A percentile compares a stretch with the other conserved stretches of the same genome.
phyloP scores from a whole-genome alignment of 2,113 vertebrate genomes.

The Pygoscelis adeliae region DNA sequence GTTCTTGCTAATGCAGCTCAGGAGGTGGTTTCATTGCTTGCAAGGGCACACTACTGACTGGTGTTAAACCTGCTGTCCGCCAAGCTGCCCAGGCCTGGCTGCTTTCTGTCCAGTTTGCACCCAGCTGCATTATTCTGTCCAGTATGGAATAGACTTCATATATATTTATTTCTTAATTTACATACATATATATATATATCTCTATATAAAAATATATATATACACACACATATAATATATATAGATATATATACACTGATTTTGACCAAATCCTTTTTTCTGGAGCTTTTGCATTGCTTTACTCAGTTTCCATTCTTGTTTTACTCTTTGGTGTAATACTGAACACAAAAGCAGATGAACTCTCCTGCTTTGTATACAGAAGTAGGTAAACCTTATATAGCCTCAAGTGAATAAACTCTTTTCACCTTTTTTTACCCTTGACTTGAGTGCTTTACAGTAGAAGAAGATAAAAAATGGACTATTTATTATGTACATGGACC shows the following conservation, averaged over 20 bases:
- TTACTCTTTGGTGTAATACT: not conserved
- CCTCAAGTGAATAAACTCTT: not conserved
- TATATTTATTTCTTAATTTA: not conserved
- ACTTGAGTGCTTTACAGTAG: not conserved
- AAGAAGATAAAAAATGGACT: not conserved
- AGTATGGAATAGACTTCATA: not conserved
- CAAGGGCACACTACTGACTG: not conserved
- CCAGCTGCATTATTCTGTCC: not conserved
- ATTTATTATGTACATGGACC: not conserved
- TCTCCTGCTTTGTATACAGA: not conserved
- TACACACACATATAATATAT: too few species aligned
- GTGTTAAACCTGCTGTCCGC: not conserved
- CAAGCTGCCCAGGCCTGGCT: not conserved
- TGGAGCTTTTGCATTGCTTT: not conserved
- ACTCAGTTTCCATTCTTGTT: not conserved
- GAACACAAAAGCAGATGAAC: not conserved
- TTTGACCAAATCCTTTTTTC: not conserved
- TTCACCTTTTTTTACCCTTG: not conserved
- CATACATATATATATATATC: not conserved
- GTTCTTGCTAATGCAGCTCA: not conserved
- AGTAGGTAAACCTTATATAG: not conserved
- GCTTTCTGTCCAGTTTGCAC: not conserved
- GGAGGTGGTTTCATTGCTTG: not conserved
- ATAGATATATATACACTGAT: fast-evolving
- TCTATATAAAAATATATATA: too few species aligned